Evolutionary conservation across 2,888 invertebrate species (phyloP).

Genomic region (Blomia tropicalis): DNA sequence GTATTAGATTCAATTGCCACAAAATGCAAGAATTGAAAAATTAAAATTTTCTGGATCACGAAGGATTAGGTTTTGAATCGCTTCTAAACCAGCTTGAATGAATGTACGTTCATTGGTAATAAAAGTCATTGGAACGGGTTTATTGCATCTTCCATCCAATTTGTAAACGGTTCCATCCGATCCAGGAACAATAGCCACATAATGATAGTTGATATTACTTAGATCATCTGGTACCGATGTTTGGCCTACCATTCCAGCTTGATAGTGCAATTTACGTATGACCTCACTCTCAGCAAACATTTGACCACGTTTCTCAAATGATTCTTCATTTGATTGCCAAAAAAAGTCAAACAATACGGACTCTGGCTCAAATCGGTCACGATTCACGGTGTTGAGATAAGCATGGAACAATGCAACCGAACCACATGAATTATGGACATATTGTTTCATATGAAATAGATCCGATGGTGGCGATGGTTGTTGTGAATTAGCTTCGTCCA

Average conservation of each 20-base stretch:
- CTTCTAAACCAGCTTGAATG: neutral
- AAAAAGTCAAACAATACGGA: neutral
- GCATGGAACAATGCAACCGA: conserved; percentile 1
- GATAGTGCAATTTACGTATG: neutral
- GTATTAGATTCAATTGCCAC: too few relatives aligned
- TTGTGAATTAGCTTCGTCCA: neutral
- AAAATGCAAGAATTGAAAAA: neutral
- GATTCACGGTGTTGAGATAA: neutral
- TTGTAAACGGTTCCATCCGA: neutral
- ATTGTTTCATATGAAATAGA: neutral
- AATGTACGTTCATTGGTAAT: neutral
- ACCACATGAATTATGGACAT: neutral
- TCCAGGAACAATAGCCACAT: neutral
- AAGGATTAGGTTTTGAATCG: neutral
- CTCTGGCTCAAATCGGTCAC: neutral
- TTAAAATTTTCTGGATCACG: conserved; percentile 1
- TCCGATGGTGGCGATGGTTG: neutral
- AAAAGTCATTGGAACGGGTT: neutral
- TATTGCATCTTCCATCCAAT: neutral
- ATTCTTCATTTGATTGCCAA: neutral
- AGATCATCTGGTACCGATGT: neutral
- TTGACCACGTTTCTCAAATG: neutral
- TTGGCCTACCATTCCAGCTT: neutral
- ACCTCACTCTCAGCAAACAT: neutral
- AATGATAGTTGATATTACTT: neutral